A percentile compares a stretch with the other conserved stretches of the same genome.
phyloP scores from a whole-genome alignment of 1,140 invertebrate genomes.

The Diabrotica virgifera region DNA sequence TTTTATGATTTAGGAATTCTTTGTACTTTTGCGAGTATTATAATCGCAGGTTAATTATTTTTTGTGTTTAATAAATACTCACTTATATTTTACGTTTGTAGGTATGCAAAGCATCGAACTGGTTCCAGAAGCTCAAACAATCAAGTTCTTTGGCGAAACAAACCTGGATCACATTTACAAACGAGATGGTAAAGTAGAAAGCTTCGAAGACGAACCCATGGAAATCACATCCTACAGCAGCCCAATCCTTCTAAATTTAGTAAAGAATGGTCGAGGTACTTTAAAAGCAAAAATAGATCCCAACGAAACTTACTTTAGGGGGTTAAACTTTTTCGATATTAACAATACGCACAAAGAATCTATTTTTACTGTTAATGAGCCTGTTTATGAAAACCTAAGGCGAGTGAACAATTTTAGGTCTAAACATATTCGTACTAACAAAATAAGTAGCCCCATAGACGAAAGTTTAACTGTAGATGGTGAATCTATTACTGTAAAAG shows the following conservation, averaged over 20 bases:
- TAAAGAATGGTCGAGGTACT: conserved; percentile 45
- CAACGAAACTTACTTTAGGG: conserved; percentile 64
- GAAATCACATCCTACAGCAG: conserved; percentile 63
- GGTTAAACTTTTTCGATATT: conserved; percentile 62
- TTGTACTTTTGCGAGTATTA: no score
- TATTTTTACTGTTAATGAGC: conserved; percentile 72
- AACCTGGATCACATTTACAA: conserved; percentile 71
- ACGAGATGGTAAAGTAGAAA: conserved; percentile 63
- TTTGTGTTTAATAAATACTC: no score
- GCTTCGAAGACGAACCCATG: conserved; percentile 71
- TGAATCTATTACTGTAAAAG: conserved; percentile 58
- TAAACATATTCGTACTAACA: conserved; percentile 65
- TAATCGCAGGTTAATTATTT: no score
- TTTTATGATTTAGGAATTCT: no score
- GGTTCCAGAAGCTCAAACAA: conserved; percentile 67
- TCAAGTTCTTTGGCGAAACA: conserved; percentile 79
- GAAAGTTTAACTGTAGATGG: conserved; percentile 66
- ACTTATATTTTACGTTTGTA: background rate
- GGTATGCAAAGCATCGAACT: conserved; percentile 83
- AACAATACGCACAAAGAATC: conserved; percentile 52
- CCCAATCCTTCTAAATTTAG: conserved; percentile 58
- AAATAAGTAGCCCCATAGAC: conserved; percentile 70
- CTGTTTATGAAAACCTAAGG: conserved; percentile 67
- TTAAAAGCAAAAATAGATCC: conserved; percentile 56
- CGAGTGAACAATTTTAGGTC: conserved; percentile 68